Evolutionary conservation across 2,888 invertebrate genomes (phyloP), one percentile per base, ranked within the genome.

Genomic region (Taenaris catops): DNA sequence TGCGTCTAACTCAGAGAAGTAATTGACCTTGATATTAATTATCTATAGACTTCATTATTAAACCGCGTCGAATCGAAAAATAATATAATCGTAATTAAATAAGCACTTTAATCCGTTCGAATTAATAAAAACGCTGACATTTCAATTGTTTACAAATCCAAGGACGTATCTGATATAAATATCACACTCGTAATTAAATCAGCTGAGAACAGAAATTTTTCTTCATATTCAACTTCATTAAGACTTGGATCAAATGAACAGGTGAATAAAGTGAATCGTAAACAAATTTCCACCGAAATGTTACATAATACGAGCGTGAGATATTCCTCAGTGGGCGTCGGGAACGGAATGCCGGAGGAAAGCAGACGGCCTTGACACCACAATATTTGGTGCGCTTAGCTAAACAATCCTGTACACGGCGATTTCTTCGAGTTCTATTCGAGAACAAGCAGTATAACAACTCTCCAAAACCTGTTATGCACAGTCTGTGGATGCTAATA

Each of bases 361-460:
- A 86, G 84, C 75, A 56, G 81, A 49, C 69, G 84, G 69, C 84
- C 84, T 86, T 86, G 84, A 84, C 84, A 83, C 67, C 62, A 79
- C 80, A 73, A 74, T 70, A 76, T 79, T 79, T 71, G 75, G 75
- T 78, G 64, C 67, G 68, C 61, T 63, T 68, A 65, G 60, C 67
- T 65, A 63, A 67, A 61, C 56, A 56, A 48, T 53, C 70, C 61
- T 63, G 70, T 64, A 55, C 47, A 46, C 56, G 49, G 47, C 48
- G 54, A 41, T 28, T 34, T 41, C 44, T 40, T 37, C 23, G 35
- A 44, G 42, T 44, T 32, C 26, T 29, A 26, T 33, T 48, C 44
- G 43, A 38, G 36, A 46, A 51, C 42, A 23, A 19, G 34, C 63
- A 60, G 64, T 51, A 40, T 42, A 40, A 17, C 45, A 51, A 55